Base-by-base conservation (phyloP, 2,888 invertebrate genomes). In the Papilio gigon region DNA sequence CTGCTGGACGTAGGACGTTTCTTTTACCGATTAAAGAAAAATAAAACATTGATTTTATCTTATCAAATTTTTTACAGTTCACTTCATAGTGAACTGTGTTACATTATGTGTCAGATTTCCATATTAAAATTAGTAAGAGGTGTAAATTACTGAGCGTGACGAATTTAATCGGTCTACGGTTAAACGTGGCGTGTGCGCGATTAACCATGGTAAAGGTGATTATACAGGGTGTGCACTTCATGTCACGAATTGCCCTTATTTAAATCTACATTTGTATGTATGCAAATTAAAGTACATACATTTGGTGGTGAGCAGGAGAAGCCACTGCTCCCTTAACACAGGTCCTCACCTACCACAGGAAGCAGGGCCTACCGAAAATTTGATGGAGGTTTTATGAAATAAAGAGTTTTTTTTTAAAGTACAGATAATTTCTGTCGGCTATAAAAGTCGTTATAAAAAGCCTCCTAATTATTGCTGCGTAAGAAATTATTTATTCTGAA, bases 181-280 rank as follows among this genome's bases (percentile, higher is more conserved):
- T 64, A 50, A 50, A 12, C 50, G 35, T 63, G 27, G 59, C 68
- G 61, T 44, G 58, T 50, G 63, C 63, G 53, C 47, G 66, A 64
- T 60, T 65, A 50, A 35, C 59, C 64, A 66, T 72, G 68, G 71
- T 67, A 53, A 71, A 67, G 71, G 58, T 71, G 71, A 73, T 68
- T 58, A 44, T 0, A 60, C 53, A 59, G 22, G 22, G 20, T 37
- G 37, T 59, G 30, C 17, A 59, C 27, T 59, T 22, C n/a, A 35
- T 11, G 35, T 20, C 37, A 59, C 35, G 35, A 59, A 37, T 53
- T 17, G 27, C n/a, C 14, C 3, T 27, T 22, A 22, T n/a, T 27
- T 6, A 22, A 12, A 6, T 44, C 6, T 44, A 40, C 40, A 6
- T n/a, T n/a, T 40, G 14, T 40, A 4, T 14, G n/a, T n/a, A 40